Percentiles rank a stretch among this genome's conserved stretches.
phyloP scores from a whole-genome alignment of 1,140 invertebrate genomes.

The Muscidifurax raptorellus region DNA sequence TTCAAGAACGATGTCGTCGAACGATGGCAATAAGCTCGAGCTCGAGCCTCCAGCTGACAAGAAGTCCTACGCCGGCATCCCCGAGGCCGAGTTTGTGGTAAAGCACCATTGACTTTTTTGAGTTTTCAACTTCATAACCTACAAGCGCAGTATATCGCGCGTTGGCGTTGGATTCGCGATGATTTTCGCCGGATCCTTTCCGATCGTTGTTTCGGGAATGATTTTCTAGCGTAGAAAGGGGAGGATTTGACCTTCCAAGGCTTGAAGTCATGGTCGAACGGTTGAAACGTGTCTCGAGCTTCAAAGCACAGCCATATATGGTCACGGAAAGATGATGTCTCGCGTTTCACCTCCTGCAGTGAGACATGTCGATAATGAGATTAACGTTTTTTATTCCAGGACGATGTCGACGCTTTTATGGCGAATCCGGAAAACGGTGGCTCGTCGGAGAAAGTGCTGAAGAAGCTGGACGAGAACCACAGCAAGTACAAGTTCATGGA shows the following conservation, averaged over 20 bases:
- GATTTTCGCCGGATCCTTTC: background rate
- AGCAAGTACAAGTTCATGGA: constrained; percentile 99
- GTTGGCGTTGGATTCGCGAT: background rate
- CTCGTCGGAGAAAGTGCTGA: constrained; percentile 88
- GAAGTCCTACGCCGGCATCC: constrained; percentile 87
- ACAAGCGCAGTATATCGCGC: background rate
- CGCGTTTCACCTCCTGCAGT: constrained; percentile 39
- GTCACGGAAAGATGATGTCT: constrained; percentile 39
- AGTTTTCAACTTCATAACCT: constrained; percentile 18
- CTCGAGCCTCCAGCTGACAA: constrained; percentile 76
- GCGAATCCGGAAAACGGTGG: constrained; percentile 86
- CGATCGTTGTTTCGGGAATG: background rate
- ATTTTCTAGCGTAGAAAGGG: background rate
- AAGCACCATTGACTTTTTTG: constrained; percentile 13
- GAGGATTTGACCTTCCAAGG: background rate
- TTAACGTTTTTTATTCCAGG: constrained; percentile 77
- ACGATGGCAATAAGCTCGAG: constrained; percentile 63
- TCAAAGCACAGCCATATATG: constrained; percentile 49
- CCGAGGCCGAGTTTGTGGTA: constrained; percentile 88
- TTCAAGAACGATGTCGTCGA: constrained; percentile 64
- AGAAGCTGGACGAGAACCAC: constrained; percentile 92
- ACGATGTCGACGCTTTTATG: constrained; percentile 97
- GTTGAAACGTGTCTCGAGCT: background rate
- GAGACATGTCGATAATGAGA: background rate
- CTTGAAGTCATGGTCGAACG: background rate